Base-by-base conservation (phyloP, 1,140 invertebrate species). In the Cheumatopsyche charites region DNA sequence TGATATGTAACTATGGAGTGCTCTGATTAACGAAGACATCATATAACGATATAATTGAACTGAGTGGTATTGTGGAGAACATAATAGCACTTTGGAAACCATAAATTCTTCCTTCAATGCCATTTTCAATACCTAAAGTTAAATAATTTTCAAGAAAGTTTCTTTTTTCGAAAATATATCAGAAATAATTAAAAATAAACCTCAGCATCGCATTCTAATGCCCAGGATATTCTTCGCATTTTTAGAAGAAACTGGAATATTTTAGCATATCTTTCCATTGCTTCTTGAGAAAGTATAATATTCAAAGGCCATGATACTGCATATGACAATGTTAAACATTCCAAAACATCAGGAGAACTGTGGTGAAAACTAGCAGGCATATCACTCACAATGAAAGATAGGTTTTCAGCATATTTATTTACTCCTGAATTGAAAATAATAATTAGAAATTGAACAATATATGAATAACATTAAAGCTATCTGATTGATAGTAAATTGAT, bases 161-260 rank as follows among this genome's bases (percentile, higher is more conserved):
- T 7, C 13, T 13, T 42, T 42, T 42, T 42, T 42, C 41, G 6
- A 7, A 42, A 42, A 5, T 42, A 7, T 42, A 15, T 11, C 15
- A 49, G 6, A 11, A 49, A 49, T n/a, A 47, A 17, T 6, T n/a
- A 47, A 47, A 17, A 52, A 52, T 19, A 17, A 78, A 87, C 87
- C 82, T 85, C 79, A 80, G 90, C 91, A 72, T 89, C 86, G 76
- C 90, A 86, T 62, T 91, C 88, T 5, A 92, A 77, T 13, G 90
- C 87, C 88, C 89, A 92, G 4, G 87, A 87, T 29, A 91, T 88
- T n/a, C 90, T 84, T 70, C 91, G 87, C 62, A 93, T 85, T 81
- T 91, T 91, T 5, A 93, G 74, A 13, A 93, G 78, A 80, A 91
- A 91, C 77, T 89, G 88, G 76, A 93, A 93, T 0, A 93, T 88